Evolutionary conservation across 2,797 vertebrate species (phyloP).

Genomic region (Sebastes vulpes): DNA sequence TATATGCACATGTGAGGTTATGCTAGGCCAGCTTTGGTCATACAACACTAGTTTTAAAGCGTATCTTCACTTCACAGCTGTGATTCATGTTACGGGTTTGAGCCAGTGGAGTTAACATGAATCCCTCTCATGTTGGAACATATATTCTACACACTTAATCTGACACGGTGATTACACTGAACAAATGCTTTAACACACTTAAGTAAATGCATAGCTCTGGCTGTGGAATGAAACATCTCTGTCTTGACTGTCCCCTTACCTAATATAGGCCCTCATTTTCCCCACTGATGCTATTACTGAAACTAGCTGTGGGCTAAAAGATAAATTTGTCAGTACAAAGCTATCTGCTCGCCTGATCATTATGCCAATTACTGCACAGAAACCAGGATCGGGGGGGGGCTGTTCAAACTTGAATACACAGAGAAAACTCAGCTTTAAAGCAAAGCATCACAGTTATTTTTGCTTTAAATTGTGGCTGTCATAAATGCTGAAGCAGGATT

Average conservation of each 20-base stretch:
- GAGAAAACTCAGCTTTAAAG: constrained; percentile 25
- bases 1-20: background rate
- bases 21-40: background rate
- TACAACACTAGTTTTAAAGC: background rate
- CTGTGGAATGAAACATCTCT: constrained; percentile 27
- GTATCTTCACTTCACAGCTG: background rate
- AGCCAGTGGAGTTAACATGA: constrained; percentile 1
- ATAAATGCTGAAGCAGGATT: constrained; percentile 1
- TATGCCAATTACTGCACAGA: constrained; percentile 65
- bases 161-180: constrained; percentile 40
- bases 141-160: constrained; percentile 19
- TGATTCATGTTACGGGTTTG: constrained; percentile 1
- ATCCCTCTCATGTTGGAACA: constrained; percentile 33
- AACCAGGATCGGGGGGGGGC: constrained; percentile 5
- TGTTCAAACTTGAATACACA: constrained; percentile 28
- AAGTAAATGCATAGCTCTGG: constrained; percentile 22
- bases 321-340: constrained; percentile 63
- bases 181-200: constrained; percentile 28
- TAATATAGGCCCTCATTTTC: constrained; percentile 53
- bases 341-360: constrained; percentile 62
- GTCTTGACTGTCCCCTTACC: constrained; percentile 33
- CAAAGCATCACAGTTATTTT: background rate
- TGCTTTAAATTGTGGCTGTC: constrained; percentile 6
- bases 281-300: constrained; percentile 59
- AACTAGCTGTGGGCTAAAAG: constrained; percentile 57